These are phyloP conservation scores for Dicyrtomina minuta DNA, from an alignment of 2,888 invertebrate genomes.

Conservation along the genomic window DNA sequence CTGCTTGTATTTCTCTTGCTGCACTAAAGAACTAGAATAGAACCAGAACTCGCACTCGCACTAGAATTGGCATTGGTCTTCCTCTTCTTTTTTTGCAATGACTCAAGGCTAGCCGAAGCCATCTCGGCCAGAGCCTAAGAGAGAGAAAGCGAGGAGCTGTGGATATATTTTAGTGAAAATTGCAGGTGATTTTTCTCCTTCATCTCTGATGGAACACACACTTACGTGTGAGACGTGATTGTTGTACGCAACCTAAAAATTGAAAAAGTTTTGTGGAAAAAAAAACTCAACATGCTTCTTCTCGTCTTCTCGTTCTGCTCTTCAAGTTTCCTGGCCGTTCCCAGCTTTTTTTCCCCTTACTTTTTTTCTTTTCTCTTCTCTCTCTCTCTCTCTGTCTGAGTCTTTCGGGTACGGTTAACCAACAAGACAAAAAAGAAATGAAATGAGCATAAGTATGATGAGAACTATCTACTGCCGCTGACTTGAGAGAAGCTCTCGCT, in stretches of 20 bases:
- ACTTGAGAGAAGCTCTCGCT: too few relatives aligned
- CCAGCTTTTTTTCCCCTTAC: not conserved
- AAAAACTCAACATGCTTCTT: slow-evolving; percentile 9
- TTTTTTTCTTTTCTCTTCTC: slow-evolving; percentile 1
- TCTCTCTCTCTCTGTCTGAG: not conserved
- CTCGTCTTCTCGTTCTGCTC: not conserved
- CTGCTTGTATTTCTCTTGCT: too few relatives aligned
- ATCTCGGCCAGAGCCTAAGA: not conserved
- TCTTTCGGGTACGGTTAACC: slow-evolving; percentile 8
- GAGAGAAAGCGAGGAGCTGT: not conserved
- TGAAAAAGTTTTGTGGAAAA: slow-evolving; percentile 47
- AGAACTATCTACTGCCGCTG: not conserved
- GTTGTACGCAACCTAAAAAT: slow-evolving; percentile 50
- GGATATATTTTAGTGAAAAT: slow-evolving; percentile 36
- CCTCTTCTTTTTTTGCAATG: not conserved
- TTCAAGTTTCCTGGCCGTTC: too few relatives aligned
- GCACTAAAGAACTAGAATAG: not conserved
- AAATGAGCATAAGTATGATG: slow-evolving; percentile 15
- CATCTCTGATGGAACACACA: slow-evolving; percentile 49
- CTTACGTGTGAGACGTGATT: slow-evolving; percentile 49
- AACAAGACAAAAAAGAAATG: slow-evolving; percentile 11
- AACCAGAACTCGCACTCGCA: not conserved
- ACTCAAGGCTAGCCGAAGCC: not conserved
- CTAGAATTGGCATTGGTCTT: not conserved
- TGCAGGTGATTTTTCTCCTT: slow-evolving; percentile 51